phyloP scores from a whole-genome alignment of 2,888 invertebrate genomes.

The Ceraclea dissimilis region DNA sequence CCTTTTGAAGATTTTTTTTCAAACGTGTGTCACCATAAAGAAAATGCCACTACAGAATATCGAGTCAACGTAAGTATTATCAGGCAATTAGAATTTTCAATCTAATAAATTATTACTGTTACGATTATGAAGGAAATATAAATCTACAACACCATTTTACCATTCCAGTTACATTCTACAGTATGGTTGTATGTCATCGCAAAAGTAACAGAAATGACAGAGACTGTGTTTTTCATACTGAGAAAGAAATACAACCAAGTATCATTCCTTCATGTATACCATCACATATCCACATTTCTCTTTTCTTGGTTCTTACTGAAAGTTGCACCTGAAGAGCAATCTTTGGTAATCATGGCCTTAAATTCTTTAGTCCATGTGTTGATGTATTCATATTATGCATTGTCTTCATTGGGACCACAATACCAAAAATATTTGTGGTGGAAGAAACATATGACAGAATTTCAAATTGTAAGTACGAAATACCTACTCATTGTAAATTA shows the following conservation, averaged over 20 bases:
- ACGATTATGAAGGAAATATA: too few species aligned
- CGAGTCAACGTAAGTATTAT: not conserved
- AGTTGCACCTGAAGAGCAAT: constrained; percentile 75
- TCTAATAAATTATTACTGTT: too few species aligned
- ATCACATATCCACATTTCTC: constrained; percentile 71
- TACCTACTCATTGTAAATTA: not conserved
- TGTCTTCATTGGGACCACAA: constrained; percentile 77
- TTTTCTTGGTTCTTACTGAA: constrained; percentile 73
- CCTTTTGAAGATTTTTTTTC: not conserved
- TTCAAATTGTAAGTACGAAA: constrained; percentile 64
- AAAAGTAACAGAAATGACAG: constrained; percentile 80
- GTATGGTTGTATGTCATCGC: constrained; percentile 83
- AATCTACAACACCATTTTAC: too few species aligned
- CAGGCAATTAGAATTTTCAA: too few species aligned
- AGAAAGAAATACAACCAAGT: constrained; percentile 81
- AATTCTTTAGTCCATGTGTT: constrained; percentile 81
- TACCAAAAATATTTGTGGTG: constrained; percentile 85
- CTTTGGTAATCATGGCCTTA: constrained; percentile 78
- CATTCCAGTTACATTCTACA: too few species aligned
- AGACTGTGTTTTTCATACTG: constrained; percentile 79
- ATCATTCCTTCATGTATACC: constrained; percentile 79
- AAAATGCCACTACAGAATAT: not conserved
- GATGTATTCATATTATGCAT: constrained; percentile 83
- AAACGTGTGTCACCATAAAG: not conserved
- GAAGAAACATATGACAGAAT: constrained; percentile 81